Conservation (phyloP, 2,113 vertebrate species). For the Scopus umbretta region DNA sequence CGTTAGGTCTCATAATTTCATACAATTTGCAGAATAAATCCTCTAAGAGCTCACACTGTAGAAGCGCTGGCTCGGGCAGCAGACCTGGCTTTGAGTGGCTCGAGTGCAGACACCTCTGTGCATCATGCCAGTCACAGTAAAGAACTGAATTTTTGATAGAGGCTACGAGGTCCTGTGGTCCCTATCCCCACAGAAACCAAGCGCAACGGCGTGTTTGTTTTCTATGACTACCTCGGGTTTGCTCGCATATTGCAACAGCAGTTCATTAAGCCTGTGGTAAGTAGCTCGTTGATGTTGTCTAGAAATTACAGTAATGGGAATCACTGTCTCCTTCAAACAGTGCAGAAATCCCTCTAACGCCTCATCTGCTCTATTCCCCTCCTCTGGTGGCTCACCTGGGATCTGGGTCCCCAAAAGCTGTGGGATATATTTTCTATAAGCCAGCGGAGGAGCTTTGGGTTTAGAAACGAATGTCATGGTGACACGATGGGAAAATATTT, state of each 20-base stretch:
- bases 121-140: not conserved
- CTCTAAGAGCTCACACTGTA: not conserved
- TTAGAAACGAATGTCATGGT: not conserved
- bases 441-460: not conserved
- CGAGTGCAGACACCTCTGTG: rapidly evolving
- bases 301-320: not conserved
- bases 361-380: not conserved
- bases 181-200: not conserved
- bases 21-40: not conserved
- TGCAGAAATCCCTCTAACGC: not conserved
- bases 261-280: not conserved
- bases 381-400: not conserved
- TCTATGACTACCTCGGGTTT: conserved; percentile 44
- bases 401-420: not conserved
- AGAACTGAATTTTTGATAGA: not conserved
- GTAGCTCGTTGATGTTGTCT: not conserved
- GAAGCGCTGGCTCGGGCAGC: not conserved
- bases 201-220: not conserved
- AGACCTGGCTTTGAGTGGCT: not conserved
- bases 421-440: not conserved
- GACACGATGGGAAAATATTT: conserved; percentile 50
- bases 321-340: not conserved
- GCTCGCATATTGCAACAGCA: conserved; percentile 9
- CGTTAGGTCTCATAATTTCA: not conserved
- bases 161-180: not conserved